phyloP scores from a whole-genome alignment of 2,113 vertebrate species.

The Nothoprocta pentlandii region DNA sequence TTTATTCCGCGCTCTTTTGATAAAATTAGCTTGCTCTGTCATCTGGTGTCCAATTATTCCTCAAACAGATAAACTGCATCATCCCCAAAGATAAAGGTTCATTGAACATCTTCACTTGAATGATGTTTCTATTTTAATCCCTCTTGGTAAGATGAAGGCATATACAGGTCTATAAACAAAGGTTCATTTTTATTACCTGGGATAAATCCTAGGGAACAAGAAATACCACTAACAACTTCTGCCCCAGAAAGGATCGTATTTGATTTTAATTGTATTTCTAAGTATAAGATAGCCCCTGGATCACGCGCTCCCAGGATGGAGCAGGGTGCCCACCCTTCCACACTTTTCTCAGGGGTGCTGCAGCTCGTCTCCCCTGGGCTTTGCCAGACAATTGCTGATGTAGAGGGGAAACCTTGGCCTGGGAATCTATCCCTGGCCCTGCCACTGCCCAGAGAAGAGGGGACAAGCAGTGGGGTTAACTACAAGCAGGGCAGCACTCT shows the following conservation, averaged over 20 bases:
- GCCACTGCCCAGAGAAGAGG: not conserved
- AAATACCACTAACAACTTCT: conserved; percentile 8
- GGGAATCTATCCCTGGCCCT: not conserved
- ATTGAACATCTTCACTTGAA: not conserved
- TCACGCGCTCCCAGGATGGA: not conserved
- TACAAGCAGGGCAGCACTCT: not conserved
- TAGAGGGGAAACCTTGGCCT: not conserved
- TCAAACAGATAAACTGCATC: conserved; percentile 24
- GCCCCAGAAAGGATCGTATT: conserved; percentile 5
- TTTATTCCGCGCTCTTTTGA: conserved; percentile 16
- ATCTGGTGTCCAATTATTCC: conserved; percentile 1
- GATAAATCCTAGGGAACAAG: conserved; percentile 18
- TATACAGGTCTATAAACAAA: conserved; percentile 4
- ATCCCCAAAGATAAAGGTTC: conserved; percentile 1
- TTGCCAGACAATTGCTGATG: not conserved
- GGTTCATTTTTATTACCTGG: not conserved
- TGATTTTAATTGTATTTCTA: conserved; percentile 50
- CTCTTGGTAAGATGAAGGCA: not conserved
- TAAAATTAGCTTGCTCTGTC: conserved; percentile 30
- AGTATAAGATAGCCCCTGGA: not conserved
- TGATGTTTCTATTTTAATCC: not conserved
- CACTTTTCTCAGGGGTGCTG: not conserved
- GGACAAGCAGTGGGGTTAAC: not conserved
- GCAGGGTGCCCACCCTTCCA: accelerated
- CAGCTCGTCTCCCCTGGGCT: not conserved